Base-by-base conservation (phyloP, 1,140 invertebrate genomes). In the Dreissena rostriformis region DNA sequence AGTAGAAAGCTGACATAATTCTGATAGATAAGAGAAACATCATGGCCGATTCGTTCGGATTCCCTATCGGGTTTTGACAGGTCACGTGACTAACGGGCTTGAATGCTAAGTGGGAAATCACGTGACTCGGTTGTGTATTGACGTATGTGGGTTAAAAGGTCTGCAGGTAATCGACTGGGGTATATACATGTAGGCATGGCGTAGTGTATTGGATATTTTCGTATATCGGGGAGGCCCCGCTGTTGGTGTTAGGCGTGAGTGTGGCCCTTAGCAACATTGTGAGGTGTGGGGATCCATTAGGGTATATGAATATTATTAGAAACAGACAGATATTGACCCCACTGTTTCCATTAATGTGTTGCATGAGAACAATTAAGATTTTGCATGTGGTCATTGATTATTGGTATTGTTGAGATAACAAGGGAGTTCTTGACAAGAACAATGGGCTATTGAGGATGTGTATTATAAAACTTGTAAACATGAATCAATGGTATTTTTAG, bases 121-220 rank as follows among this genome's bases (percentile, higher is more conserved):
- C 77, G 77, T 79, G 77, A 24, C 70, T 70, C 57, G 22, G 29
- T 70, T 17, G 77, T 79, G 77, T 79, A 79, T 79, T 79, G 77
- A 79, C 77, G 77, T 79, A 79, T 79, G 67, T 79, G 68, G 77
- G 77, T 79, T 66, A 79, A 79, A 79, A 79, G 77, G 77, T 79
- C 77, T 79, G 67, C 57, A 61, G 57, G 57, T 61, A 61, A 61
- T 61, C 22, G 57, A 61, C 57, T 61, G 57, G 57, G 57, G 17
- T n/a, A 61, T 61, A 61, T 39, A 39, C 39, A 61, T 61, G 22
- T 61, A 61, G 17, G 22, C 22, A 24, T 61, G 57, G 57, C 17
- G 57, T 61, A n/a, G 57, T 61, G 57, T 61, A 61, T 61, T 61
- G 57, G 22, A 61, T 19, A 61, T 61, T 61, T 39, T 39, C 39